Evolutionary conservation across 2,113 vertebrate species (phyloP), one percentile per base, ranked within the genome.

Genomic region (Brevimyrus niger): DNA sequence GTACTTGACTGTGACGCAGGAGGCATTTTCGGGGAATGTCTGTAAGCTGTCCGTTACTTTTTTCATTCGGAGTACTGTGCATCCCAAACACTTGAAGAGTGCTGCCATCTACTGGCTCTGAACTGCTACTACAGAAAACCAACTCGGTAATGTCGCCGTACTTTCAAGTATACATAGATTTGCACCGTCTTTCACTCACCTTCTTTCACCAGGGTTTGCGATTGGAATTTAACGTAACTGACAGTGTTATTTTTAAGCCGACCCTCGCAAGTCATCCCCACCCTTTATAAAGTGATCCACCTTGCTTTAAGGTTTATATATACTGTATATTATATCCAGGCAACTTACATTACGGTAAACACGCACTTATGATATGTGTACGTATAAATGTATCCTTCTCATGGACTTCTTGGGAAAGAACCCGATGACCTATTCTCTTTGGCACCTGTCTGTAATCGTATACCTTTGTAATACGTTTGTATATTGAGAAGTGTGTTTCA

Each of bases 391-490:
- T 97, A 61, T 65, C 94, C 96, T 96, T 95, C 96, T 96, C 97
- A 96, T 95, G 95, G 95, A 96, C 93, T 96, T 96, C 96, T 96
- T 98, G 96, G 97, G 96, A 94, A 95, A 97, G 96, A 95, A 93
- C 91, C 96, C 94, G 95, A 96, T 96, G 95, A 95, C 96, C 94
- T 96, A 96, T 97, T 96, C 95, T 47, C 21, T 97, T 96, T 92
- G 94, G 94, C 97, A 97, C 96, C 95, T 96, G 96, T 97, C 96
- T 96, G 97, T 97, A 97, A 97, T 96, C 96, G 97, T 97, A 96
- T 97, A 97, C 96, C 97, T 98, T 98, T 98, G 96, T 98, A 98
- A 97, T 97, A 98, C 97, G 97, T 99, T 98, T 99, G 98, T 99
- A 98, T 98, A 98, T 98, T 97, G 96, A 96, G 96, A 97, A 96